Conservation (phyloP, 2,888 invertebrate species). For the Drosophila rellima region DNA sequence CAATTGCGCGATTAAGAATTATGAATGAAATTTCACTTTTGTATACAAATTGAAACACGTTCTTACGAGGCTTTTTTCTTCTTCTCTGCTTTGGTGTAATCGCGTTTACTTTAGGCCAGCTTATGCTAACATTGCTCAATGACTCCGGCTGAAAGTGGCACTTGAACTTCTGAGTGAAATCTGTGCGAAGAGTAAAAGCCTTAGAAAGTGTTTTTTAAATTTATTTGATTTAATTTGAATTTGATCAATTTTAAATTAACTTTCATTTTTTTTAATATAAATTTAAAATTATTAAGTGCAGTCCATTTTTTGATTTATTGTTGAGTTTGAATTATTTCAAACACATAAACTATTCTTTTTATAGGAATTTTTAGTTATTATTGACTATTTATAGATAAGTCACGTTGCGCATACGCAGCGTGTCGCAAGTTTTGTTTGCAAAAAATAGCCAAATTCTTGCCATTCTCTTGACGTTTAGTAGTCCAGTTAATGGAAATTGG, state of each 20-base stretch:
- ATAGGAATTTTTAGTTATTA: too few species aligned
- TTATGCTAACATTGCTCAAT: slow-evolving; percentile 32
- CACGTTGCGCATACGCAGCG: slow-evolving; percentile 35
- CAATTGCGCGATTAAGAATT: slow-evolving; percentile 37
- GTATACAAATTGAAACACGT: slow-evolving; percentile 49
- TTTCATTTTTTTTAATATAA: too few species aligned
- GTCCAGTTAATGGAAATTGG: slow-evolving; percentile 28
- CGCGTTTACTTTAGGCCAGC: slow-evolving; percentile 42
- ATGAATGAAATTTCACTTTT: slow-evolving; percentile 60
- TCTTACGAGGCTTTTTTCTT: slow-evolving; percentile 32
- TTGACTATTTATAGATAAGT: neutral
- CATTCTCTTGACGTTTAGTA: slow-evolving; percentile 20
- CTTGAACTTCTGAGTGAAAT: slow-evolving; percentile 24
- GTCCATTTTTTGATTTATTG: too few species aligned
- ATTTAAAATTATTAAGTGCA: too few species aligned
- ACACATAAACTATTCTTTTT: too few species aligned
- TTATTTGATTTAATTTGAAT: too few species aligned
- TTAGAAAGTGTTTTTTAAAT: too few species aligned
- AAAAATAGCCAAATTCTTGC: slow-evolving; percentile 4
- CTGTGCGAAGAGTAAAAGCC: slow-evolving; percentile 5
- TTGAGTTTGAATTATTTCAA: too few species aligned
- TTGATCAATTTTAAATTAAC: too few species aligned
- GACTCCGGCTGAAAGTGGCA: slow-evolving; percentile 46
- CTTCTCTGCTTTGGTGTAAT: slow-evolving; percentile 1
- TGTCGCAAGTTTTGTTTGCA: neutral